A percentile compares a stretch with the other conserved stretches of the same genome.
These are phyloP conservation scores for Xiphophorus couchianus DNA, from an alignment of 2,113 vertebrate species.

Conservation along the genomic window DNA sequence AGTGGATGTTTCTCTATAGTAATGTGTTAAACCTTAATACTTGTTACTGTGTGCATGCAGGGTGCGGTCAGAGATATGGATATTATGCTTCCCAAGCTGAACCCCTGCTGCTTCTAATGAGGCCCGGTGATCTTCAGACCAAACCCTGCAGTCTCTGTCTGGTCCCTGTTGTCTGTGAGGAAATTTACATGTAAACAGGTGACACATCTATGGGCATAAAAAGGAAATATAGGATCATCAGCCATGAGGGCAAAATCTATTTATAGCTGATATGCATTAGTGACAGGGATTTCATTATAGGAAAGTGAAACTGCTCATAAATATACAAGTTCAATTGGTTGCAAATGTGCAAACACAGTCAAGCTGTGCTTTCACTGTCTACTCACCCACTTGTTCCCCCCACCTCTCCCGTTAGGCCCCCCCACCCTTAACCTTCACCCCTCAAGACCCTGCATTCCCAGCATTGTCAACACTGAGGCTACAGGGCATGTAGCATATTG, in stretches of 20 bases:
- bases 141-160: slow-evolving; percentile 61
- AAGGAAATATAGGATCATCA: neutral
- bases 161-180: slow-evolving; percentile 50
- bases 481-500: slow-evolving; percentile 52
- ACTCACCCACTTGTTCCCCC: slow-evolving; percentile 32
- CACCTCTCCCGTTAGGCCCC: slow-evolving; percentile 24
- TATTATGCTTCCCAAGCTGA: slow-evolving; percentile 61
- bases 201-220: neutral
- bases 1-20: neutral
- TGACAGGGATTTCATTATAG: neutral
- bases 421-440: slow-evolving; percentile 65
- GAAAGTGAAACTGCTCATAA: neutral
- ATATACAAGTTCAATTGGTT: slow-evolving; percentile 6
- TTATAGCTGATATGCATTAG: neutral
- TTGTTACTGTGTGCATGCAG: neutral
- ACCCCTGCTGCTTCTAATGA: slow-evolving; percentile 75
- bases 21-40: neutral
- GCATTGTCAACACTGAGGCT: slow-evolving; percentile 50
- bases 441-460: slow-evolving; percentile 57
- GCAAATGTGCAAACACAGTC: slow-evolving; percentile 48
- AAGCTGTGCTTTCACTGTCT: slow-evolving; percentile 59
- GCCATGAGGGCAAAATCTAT: neutral
- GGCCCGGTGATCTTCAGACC: slow-evolving; percentile 68
- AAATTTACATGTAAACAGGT: slow-evolving; percentile 8
- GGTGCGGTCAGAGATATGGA: slow-evolving; percentile 1